Evolutionary conservation across 2,888 invertebrate genomes (phyloP), one percentile per base, ranked within the genome.

Genomic region (Ecliptopera silaceata): DNA sequence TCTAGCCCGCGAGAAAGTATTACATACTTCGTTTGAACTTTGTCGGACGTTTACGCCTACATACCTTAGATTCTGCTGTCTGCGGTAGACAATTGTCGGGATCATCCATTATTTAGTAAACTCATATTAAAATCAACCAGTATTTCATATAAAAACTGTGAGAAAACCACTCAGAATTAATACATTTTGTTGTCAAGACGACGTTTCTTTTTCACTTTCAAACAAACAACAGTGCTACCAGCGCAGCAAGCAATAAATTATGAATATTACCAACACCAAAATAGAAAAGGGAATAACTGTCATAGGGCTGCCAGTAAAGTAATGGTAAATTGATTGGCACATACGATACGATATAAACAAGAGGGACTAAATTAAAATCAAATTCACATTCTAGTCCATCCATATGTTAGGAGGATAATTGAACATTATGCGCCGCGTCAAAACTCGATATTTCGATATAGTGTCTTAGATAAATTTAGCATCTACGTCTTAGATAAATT

Each of bases 181-280:
- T n/a, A n/a, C n/a, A n/a, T 79, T 79, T 79, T 80, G 90, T 91
- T 87, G 89, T 84, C 89, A 87, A 85, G 89, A 77, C 87, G 84
- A 88, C 88, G 85, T 87, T 80, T 84, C 69, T 79, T 26, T 83
- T 65, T 67, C 70, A 69, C 70, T 65, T 81, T 82, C 82, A 84
- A 84, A 84, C 82, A 84, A 82, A 83, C 79, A 80, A 83, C 65
- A 67, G 71, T 12, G 39, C 36, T 53, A 18, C 53, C 15, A 39
- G 0, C 13, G 3, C 13, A 12, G 34, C 2, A 12, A 3, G 34
- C 4, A 12, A n/a, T 34, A 34, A 4, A 34, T 34, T 12, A 34
- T 12, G 4, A 4, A 41, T 2, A 22, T 2, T 22, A 22, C n/a
- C n/a, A n/a, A n/a, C n/a, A n/a, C n/a, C n/a, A n/a, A n/a, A n/a